Percentiles rank a stretch among this genome's conserved stretches.
Conservation (phyloP, 2,888 invertebrate genomes). For the Brachypterus glaber region DNA sequence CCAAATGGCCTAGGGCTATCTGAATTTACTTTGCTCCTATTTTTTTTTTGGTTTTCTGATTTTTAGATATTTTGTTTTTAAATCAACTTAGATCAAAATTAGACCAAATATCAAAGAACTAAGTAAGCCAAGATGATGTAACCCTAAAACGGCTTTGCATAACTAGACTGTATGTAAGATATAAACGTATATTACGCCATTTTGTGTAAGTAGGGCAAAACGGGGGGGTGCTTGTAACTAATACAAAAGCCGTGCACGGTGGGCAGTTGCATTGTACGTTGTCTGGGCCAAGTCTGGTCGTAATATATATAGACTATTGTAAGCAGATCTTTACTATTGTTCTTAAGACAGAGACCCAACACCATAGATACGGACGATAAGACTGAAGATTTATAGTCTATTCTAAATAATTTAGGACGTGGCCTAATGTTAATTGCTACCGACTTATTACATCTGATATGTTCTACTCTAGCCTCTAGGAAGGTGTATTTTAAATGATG, state of each 20-base stretch:
- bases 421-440: constrained; percentile 29
- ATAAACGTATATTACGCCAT: too few species aligned
- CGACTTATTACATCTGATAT: constrained; percentile 20
- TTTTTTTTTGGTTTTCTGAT: too few species aligned
- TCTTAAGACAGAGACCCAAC: constrained; percentile 25
- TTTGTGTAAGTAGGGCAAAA: too few species aligned
- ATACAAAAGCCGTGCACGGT: constrained; percentile 13
- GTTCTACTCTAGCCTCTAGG: constrained; percentile 17
- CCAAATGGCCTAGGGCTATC: too few species aligned
- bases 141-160: too few species aligned
- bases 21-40: too few species aligned
- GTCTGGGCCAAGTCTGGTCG: constrained; percentile 22
- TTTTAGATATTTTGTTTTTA: too few species aligned
- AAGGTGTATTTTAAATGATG: constrained; percentile 27
- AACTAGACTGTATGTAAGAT: too few species aligned
- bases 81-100: too few species aligned
- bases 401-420: constrained; percentile 32
- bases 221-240: constrained; percentile 14
- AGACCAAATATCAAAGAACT: too few species aligned
- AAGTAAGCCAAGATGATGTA: too few species aligned
- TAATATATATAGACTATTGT: constrained; percentile 32
- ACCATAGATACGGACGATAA: constrained; percentile 31
- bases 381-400: constrained; percentile 30
- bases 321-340: constrained; percentile 34
- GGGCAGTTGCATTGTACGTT: constrained; percentile 16